Percentiles rank a stretch among this genome's conserved stretches.
phyloP scores from a whole-genome alignment of 2,888 invertebrate genomes.

The Syrphus vitripennis region DNA sequence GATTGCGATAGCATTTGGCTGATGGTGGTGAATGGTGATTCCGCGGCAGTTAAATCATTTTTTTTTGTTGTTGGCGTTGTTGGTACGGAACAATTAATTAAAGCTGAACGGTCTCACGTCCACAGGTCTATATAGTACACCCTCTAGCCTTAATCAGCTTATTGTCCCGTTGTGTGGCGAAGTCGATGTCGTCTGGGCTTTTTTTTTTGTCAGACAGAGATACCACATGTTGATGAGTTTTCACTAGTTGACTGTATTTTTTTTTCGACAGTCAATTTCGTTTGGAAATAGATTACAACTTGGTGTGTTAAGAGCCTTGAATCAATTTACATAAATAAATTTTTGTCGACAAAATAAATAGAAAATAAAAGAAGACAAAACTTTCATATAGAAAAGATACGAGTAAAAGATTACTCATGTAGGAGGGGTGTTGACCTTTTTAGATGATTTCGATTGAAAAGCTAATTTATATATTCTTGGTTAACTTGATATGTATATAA shows the following conservation, averaged over 20 bases:
- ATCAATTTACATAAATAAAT: constrained; percentile 28
- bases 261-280: not conserved
- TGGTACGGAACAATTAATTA: constrained; percentile 8
- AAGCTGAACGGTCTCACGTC: constrained; percentile 1
- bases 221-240: constrained; percentile 1
- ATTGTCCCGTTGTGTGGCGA: not conserved
- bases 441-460: constrained; percentile 6
- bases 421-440: constrained; percentile 44
- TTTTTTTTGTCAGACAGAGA: not conserved
- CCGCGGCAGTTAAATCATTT: not conserved
- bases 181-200: not conserved
- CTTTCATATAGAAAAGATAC: not conserved
- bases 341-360: not conserved
- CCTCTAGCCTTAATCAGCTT: constrained; percentile 5
- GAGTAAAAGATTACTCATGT: no score
- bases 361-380: not conserved
- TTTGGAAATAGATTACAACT: constrained; percentile 32
- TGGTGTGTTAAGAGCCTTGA: not conserved
- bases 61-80: not conserved
- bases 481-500: not conserved
- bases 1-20: not conserved
- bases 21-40: not conserved
- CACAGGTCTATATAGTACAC: not conserved
- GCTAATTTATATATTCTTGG: constrained; percentile 8
- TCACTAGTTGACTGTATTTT: constrained; percentile 12